Evolutionary conservation across 2,797 vertebrate genomes (phyloP).

Genomic region (Moxostoma hubbsi): DNA sequence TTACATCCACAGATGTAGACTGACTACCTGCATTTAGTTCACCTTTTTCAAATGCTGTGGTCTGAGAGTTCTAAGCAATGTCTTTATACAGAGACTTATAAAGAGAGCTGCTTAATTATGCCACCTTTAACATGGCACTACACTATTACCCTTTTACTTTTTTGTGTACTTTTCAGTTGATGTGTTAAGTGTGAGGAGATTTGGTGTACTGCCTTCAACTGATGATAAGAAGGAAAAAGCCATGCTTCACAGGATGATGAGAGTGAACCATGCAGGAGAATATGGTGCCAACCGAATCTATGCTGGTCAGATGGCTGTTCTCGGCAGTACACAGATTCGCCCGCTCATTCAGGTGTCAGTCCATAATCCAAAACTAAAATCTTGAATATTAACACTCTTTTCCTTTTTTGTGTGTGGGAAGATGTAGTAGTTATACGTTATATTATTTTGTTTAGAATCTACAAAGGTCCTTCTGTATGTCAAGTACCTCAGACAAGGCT

Average conservation of each 20-base stretch:
- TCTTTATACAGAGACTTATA: neutral
- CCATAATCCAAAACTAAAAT: conserved; percentile 16
- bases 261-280: conserved; percentile 95
- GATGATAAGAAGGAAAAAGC: conserved; percentile 71
- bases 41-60: too few relatives aligned
- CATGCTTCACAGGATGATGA: conserved; percentile 84
- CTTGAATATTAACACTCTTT: too few relatives aligned
- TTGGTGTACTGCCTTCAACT: conserved; percentile 70
- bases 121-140: too few relatives aligned
- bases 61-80: too few relatives aligned
- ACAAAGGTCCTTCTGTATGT: too few relatives aligned
- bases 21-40: too few relatives aligned
- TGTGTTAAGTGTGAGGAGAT: conserved; percentile 56
- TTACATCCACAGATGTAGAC: too few relatives aligned
- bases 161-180: neutral
- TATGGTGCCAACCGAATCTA: conserved; percentile 96
- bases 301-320: conserved; percentile 94
- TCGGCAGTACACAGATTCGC: conserved; percentile 81
- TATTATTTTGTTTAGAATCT: too few relatives aligned
- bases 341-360: conserved; percentile 88
- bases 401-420: neutral
- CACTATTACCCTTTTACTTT: neutral
- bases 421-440: too few relatives aligned
- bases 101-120: neutral
- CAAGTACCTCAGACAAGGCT: too few relatives aligned